Evolutionary conservation across 2,113 vertebrate species (phyloP).

Genomic region (Pseudonaja textilis): DNA sequence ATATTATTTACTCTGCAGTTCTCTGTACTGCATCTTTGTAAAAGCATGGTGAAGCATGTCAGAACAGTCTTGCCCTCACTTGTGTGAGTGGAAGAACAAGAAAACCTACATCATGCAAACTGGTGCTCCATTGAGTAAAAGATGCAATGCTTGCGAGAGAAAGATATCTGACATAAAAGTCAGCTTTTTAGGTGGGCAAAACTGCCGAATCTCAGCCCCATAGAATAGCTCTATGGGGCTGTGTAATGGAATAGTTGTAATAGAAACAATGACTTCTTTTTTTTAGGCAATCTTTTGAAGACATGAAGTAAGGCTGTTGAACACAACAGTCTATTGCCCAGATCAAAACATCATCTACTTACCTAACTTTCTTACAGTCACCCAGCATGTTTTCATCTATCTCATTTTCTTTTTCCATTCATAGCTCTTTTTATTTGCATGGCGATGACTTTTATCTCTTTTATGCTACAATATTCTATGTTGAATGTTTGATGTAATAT

Average conservation of each 20-base stretch:
- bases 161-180: neutral
- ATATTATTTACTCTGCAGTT: neutral
- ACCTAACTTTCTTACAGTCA: neutral
- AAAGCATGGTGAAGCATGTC: constrained; percentile 44
- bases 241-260: neutral
- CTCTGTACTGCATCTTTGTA: neutral
- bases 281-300: neutral
- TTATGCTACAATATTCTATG: constrained; percentile 42
- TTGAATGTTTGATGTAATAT: constrained; percentile 51
- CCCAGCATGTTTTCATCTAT: neutral
- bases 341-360: neutral
- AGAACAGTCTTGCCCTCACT: constrained; percentile 5
- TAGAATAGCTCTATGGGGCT: neutral
- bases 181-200: neutral
- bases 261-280: too few species aligned
- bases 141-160: neutral
- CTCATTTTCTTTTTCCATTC: neutral
- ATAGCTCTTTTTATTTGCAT: constrained; percentile 50
- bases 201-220: neutral
- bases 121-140: neutral
- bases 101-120: neutral
- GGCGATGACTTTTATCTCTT: constrained; percentile 40
- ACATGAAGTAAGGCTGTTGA: neutral
- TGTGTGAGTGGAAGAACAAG: neutral
- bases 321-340: neutral